Base-by-base conservation (phyloP, 1,140 invertebrate species). In the Monochamus saltuarius region DNA sequence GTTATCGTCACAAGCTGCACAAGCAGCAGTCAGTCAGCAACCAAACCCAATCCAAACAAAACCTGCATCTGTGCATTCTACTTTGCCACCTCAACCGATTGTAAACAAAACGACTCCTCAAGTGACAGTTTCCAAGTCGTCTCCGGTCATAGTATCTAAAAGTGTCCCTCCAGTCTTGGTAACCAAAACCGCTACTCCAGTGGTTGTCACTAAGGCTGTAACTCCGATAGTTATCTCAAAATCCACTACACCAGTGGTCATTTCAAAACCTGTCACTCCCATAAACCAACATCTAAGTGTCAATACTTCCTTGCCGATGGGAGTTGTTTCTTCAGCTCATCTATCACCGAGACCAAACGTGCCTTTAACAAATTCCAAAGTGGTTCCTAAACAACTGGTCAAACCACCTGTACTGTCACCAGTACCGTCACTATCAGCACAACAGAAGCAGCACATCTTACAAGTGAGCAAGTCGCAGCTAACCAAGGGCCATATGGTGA, bases 321-420 rank as follows among this genome's bases (percentile, higher is more conserved):
- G 29, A n/a, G 16, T 39, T 4, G 34, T 47, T 22, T 55, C 65
- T 8, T 40, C 67, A 37, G 58, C 67, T 7, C 71, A 72, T 43
- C 7, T 69, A 10, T 75, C 74, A 11, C 74, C 74, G 8, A 54
- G 72, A 40, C 66, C 72, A 9, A 58, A 37, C 11, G 43, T 70
- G 3, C 61, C 67, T n/a, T 52, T 65, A 14, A 54, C 61, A 8
- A 45, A 45, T 0, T 22, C 60, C 8, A 68, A 70, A 54, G 22
- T 50, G 8, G 29, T 57, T 17, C 46, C 52, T 35, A 29, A 29
- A 29, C 22, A 29, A 29, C 52, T 56, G 37, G 60, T 59, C 1
- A 76, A 80, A 68, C 67, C 75, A 1, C 71, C 76, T 1, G 51
- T 68, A 0, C 73, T 76, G 53, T 68, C 79, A 1, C 66, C 73